phyloP scores from a whole-genome alignment of 2,797 vertebrate species.

The Choloepus didactylus region DNA sequence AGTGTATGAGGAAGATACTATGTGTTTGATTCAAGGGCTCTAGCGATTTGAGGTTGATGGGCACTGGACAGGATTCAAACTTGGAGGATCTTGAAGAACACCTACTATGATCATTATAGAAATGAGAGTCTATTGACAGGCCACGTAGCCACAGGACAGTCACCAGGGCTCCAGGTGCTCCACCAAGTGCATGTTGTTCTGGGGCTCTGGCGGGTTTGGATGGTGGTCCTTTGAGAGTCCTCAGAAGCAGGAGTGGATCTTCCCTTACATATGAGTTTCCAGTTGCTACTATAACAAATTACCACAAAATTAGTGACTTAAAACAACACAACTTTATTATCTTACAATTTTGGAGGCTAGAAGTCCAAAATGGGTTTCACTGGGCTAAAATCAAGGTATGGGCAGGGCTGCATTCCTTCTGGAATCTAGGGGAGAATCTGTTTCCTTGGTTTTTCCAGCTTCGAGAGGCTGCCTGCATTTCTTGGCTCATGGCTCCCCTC shows the following conservation, averaged over 20 bases:
- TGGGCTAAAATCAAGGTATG: background rate
- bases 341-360: conserved; percentile 2
- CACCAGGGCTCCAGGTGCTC: background rate
- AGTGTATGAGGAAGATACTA: background rate
- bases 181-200: background rate
- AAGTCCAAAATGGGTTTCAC: conserved; percentile 13
- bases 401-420: background rate
- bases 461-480: conserved; percentile 16
- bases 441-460: conserved; percentile 40
- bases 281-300: background rate
- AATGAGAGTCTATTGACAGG: background rate
- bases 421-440: background rate
- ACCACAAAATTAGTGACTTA: background rate
- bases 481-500: background rate
- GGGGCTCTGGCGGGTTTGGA: background rate
- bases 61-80: background rate
- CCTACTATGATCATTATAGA: background rate
- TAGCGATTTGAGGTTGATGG: background rate
- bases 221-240: background rate
- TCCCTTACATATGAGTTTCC: background rate
- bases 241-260: background rate
- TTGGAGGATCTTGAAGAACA: background rate
- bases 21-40: background rate
- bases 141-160: background rate
- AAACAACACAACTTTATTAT: background rate